Evolutionary conservation across 2,113 vertebrate genomes (phyloP).

Genomic region (Zapornia atra): DNA sequence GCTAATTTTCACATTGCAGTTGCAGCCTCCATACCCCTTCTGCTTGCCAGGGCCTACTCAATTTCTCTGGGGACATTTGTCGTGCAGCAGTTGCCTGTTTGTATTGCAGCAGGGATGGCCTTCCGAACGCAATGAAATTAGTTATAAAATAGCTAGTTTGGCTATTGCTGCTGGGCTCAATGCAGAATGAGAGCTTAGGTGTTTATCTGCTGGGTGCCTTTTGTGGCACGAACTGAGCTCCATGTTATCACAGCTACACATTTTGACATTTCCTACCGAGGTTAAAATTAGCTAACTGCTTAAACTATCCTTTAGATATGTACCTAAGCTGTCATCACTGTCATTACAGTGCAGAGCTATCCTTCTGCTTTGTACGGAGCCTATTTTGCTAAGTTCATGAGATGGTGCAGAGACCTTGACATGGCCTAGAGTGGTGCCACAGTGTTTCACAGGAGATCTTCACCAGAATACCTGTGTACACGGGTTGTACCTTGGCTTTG

Average conservation of each 20-base stretch:
- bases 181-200: background rate
- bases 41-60: background rate
- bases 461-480: background rate
- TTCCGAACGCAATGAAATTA: background rate
- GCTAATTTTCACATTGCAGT: background rate
- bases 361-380: background rate
- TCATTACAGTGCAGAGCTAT: background rate
- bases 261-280: background rate
- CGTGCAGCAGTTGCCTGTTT: background rate
- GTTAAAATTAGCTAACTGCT: background rate
- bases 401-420: background rate
- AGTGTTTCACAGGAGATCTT: background rate
- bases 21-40: accelerated
- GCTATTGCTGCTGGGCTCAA: background rate
- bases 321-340: background rate
- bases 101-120: background rate
- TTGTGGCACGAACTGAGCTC: background rate
- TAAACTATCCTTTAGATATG: background rate
- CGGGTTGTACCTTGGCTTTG: background rate
- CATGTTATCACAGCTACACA: background rate
- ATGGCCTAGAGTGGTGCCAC: background rate
- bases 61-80: background rate
- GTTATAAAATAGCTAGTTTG: background rate
- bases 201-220: background rate
- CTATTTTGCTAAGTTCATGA: background rate